Conservation (phyloP, 2,113 vertebrate species). For the Dasyurus viverrinus region DNA sequence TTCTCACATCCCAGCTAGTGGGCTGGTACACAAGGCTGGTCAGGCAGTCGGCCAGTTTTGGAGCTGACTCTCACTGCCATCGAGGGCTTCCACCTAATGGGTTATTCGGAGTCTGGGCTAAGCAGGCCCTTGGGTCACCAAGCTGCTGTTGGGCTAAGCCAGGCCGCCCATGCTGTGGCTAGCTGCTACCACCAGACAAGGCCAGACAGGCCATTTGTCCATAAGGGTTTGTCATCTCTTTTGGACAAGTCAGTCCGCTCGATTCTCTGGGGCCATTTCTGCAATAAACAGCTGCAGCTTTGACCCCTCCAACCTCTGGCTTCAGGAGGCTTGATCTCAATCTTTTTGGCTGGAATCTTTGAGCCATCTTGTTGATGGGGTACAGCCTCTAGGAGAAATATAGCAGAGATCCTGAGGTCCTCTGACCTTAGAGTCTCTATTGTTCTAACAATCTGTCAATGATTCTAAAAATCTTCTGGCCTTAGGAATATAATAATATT, state of each 20-base stretch:
- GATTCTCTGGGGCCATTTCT: not conserved
- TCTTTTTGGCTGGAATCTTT: not conserved
- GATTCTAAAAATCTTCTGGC: too few species aligned
- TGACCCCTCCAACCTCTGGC: not conserved
- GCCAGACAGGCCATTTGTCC: not conserved
- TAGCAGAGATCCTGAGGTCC: too few species aligned
- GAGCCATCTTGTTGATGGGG: not conserved
- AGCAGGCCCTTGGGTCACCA: too few species aligned
- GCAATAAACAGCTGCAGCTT: not conserved
- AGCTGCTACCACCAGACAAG: not conserved
- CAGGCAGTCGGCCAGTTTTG: not conserved
- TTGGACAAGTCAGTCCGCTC: not conserved
- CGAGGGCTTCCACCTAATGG: not conserved
- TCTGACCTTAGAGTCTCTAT: too few species aligned
- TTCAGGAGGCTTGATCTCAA: not conserved
- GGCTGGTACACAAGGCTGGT: not conserved
- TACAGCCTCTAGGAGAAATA: too few species aligned
- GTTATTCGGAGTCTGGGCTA: not conserved
- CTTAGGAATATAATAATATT: too few species aligned
- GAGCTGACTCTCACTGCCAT: not conserved
- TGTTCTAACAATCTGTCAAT: too few species aligned
- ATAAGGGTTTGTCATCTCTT: not conserved
- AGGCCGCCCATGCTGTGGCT: too few species aligned
- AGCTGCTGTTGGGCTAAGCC: too few species aligned
- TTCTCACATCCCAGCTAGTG: not conserved